phyloP scores from a whole-genome alignment of 2,113 vertebrate genomes.

The Tor tambroides region DNA sequence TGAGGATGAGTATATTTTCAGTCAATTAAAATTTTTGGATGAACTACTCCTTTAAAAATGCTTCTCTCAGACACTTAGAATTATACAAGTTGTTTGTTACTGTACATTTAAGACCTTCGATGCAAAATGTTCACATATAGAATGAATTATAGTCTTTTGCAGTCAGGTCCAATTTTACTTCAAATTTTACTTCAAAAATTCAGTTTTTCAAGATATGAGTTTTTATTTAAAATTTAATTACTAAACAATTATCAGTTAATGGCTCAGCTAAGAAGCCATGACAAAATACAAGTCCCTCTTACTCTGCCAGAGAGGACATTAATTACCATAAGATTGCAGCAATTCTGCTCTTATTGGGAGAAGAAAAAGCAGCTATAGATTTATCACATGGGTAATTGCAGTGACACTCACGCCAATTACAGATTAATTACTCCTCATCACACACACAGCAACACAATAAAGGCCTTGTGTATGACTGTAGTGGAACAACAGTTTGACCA shows the following conservation, averaged over 20 bases:
- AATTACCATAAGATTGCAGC: constrained; percentile 6
- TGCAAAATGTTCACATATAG: not conserved
- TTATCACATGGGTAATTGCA: constrained; percentile 22
- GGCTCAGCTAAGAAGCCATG: not conserved
- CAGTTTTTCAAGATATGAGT: no score
- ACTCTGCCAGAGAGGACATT: constrained; percentile 3
- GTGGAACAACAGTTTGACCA: not conserved
- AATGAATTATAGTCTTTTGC: not conserved
- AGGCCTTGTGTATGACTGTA: not conserved
- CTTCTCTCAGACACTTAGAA: no score
- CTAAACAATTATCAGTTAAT: constrained; percentile 4
- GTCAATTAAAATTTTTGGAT: no score
- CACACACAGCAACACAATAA: not conserved
- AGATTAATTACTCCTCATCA: constrained; percentile 17
- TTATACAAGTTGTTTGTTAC: not conserved
- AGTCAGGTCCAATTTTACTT: not conserved
- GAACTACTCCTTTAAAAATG: no score
- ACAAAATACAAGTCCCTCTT: not conserved
- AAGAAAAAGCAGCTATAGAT: constrained; percentile 15
- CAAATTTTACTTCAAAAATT: not conserved
- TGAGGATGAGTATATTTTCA: no score
- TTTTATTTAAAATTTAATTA: constrained; percentile 7
- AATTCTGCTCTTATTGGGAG: not conserved
- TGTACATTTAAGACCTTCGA: not conserved
- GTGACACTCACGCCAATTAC: constrained; percentile 1